Evolutionary conservation across 2,888 invertebrate species (phyloP).

Genomic region (Aromia moschata): DNA sequence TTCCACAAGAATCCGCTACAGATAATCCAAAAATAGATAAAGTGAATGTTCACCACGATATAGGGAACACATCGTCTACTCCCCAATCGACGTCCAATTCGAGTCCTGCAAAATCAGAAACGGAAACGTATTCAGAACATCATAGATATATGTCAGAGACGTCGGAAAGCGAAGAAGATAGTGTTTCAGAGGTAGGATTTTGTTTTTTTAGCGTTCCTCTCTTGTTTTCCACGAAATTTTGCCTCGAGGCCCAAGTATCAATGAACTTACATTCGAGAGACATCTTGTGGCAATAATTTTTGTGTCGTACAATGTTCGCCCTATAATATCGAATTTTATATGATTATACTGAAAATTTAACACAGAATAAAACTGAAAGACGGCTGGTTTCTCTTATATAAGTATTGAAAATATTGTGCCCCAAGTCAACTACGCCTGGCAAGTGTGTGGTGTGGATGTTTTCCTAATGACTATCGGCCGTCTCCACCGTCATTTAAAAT

Average conservation of each 20-base stretch:
- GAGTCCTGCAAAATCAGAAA: constrained; percentile 85
- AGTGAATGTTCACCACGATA: constrained; percentile 78
- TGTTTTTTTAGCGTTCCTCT: constrained; percentile 48
- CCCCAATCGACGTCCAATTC: constrained; percentile 83
- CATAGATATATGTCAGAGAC: constrained; percentile 92
- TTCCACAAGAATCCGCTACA: constrained; percentile 78
- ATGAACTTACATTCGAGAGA: constrained; percentile 71
- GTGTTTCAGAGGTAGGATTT: constrained; percentile 89
- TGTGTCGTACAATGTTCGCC: constrained; percentile 43
- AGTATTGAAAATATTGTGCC: constrained; percentile 34
- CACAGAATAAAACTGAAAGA: constrained; percentile 22
- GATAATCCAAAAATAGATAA: constrained; percentile 85
- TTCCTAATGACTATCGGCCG: constrained; percentile 30
- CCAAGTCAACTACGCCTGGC: constrained; percentile 33
- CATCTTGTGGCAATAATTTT: constrained; percentile 68
- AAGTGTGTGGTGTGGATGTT: constrained; percentile 33
- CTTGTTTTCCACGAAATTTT: constrained; percentile 52
- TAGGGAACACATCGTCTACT: constrained; percentile 77
- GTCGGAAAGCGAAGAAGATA: constrained; percentile 96
- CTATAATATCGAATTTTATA: constrained; percentile 43
- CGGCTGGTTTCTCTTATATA: constrained; percentile 37
- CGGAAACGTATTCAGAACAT: constrained; percentile 87
- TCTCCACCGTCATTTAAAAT: constrained; percentile 37
- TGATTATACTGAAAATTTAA: constrained; percentile 30
- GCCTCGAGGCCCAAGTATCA: constrained; percentile 62